Evolutionary conservation across 2,888 invertebrate genomes (phyloP), one percentile per base, ranked within the genome.

Genomic region (Melipona bicolor): DNA sequence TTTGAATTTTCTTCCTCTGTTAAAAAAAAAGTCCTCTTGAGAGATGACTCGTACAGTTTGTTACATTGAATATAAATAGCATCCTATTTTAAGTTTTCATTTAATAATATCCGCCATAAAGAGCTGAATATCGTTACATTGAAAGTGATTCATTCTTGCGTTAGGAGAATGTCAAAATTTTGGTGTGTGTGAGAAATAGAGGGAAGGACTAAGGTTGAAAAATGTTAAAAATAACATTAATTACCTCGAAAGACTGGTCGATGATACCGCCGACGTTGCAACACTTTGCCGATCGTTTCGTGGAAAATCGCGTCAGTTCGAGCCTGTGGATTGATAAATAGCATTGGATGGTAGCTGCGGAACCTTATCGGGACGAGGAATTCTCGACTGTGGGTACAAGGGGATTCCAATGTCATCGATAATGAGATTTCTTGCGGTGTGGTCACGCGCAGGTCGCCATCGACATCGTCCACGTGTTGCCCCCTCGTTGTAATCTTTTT

Each of bases 381-480:
- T 43, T 43, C 43, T 43, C 43, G 43, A 43, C 19, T 24, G 15
- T 61, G 15, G n/a, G 17, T 13, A 64, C 56, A 43, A 43, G 11
- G 19, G 64, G 69, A 81, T 81, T 73, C 69, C 52, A 32, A 69
- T 74, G 69, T 36, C 64, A 64, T 64, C 21, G 21, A 50, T 74
- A 81, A 80, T 56, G 36, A 70, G 69, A 81, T 81, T 64, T 81
- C 50, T 24, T 19, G 50, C 9, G 62, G 4, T 5, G n/a, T 21
- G 49, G 73, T 69, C 71, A 81, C 71, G 72, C 49, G 68, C 24
- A 27, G 4, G 9, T 2, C 17, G 9, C n/a, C 61, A 15, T 49
- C 54, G 64, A 78, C 65, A 49, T 19, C 32, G 11, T 32, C 21
- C 19, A 64, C 32, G 19, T 36, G 13, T 32, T 13, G 19, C 4